Percentiles rank a stretch among this genome's conserved stretches.
Conservation (phyloP, 2,113 vertebrate species). For the Myotis yumanensis region DNA sequence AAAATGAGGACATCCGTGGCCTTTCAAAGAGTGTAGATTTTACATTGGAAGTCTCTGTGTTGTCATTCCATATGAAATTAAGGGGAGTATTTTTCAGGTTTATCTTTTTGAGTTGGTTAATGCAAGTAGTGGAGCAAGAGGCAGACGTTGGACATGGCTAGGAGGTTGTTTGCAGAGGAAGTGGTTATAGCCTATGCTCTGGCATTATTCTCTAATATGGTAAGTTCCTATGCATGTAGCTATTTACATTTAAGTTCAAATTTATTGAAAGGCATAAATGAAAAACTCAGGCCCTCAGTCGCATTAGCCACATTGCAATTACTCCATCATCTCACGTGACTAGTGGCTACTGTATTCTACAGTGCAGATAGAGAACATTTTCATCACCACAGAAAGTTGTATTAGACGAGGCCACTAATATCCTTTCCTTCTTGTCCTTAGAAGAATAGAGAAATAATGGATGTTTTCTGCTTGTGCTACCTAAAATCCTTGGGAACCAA, state of each 20-base stretch:
- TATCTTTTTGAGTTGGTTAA: slow-evolving; percentile 59
- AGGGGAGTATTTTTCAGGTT: neutral
- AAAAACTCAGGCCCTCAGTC: neutral
- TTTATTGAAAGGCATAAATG: neutral
- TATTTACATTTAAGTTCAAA: neutral
- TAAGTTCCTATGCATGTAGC: neutral
- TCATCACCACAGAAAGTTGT: neutral
- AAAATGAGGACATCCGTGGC: slow-evolving; percentile 57
- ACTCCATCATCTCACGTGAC: neutral
- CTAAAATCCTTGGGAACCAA: neutral
- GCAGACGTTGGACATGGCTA: neutral
- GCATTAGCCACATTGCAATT: neutral
- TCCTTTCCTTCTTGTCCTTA: neutral
- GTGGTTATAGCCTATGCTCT: neutral
- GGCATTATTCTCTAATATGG: neutral
- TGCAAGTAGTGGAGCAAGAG: neutral
- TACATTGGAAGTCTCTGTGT: slow-evolving; percentile 48
- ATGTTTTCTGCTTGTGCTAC: neutral
- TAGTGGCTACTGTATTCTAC: neutral
- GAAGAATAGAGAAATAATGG: neutral
- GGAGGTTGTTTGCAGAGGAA: neutral
- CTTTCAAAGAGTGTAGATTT: slow-evolving; percentile 67
- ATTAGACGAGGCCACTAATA: neutral
- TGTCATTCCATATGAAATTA: slow-evolving; percentile 54
- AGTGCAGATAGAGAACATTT: neutral